Evolutionary conservation across 1,140 invertebrate species (phyloP).

Genomic region (Popillia japonica): DNA sequence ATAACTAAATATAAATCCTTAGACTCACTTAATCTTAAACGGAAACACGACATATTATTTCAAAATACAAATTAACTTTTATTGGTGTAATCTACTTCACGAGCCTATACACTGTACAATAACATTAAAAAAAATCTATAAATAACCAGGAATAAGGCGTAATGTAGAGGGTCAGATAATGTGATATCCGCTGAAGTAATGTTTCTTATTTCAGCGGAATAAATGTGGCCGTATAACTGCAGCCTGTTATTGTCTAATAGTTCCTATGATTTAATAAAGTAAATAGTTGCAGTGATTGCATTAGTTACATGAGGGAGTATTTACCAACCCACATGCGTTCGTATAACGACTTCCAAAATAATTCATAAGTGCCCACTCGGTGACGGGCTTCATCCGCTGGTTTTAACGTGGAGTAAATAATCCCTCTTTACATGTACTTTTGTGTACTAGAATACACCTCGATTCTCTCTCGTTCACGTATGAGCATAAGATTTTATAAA

Average conservation of each 20-base stretch:
- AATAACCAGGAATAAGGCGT: neutral
- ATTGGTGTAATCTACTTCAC: too few species aligned
- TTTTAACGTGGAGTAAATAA: neutral
- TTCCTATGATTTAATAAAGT: conserved; percentile 37
- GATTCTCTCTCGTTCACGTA: too few species aligned
- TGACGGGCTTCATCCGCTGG: neutral
- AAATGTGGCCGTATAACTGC: conserved; percentile 16
- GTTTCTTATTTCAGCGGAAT: conserved; percentile 18
- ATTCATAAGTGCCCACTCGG: conserved; percentile 29
- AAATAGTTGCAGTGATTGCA: conserved; percentile 39
- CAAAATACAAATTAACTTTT: too few species aligned
- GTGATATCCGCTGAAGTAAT: neutral
- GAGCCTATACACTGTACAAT: neutral
- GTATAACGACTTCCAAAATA: conserved; percentile 26
- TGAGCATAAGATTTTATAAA: too few species aligned
- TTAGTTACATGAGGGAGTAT: conserved; percentile 30
- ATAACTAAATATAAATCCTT: too few species aligned
- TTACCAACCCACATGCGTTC: conserved; percentile 34
- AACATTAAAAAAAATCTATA: neutral
- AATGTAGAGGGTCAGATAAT: neutral
- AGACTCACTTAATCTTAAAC: too few species aligned
- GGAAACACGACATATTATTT: too few species aligned
- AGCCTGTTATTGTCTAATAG: conserved; percentile 9
- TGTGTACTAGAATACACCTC: too few species aligned
- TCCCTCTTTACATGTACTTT: too few species aligned